Evolutionary conservation across 2,888 invertebrate genomes (phyloP), one percentile per base, ranked within the genome.

Genomic region (Agrochola macilenta): DNA sequence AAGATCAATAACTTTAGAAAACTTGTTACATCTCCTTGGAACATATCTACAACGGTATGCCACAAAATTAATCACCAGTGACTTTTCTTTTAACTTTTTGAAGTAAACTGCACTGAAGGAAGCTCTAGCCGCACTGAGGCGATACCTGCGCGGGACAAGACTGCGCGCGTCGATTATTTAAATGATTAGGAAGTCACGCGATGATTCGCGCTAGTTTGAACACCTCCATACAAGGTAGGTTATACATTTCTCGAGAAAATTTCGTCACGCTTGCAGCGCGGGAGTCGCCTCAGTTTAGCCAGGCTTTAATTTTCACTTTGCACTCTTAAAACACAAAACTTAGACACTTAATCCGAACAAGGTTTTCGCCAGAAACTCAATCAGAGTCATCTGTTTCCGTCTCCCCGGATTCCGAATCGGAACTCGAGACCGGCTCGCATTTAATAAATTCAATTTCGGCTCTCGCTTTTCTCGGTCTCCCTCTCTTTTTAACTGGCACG

Each of bases 391-490:
- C 81, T 0, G 79, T 78, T 30, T 88, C 93, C 11, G 91, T 90
- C 11, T 93, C 95, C 0, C 91, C 95, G 0, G 93, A 91, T 0
- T 93, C 94, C 0, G 93, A 92, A 4, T 94, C 95, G 0, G 95
- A 92, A 75, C 95, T 95, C 0, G 95, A 94, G 0, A 96, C 93
- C 0, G 96, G 96, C 72, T 96, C 96, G 70, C 96, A 96, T 74
- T 96, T 96, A 0, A 96, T 96, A 46, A 96, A 96, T 90, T 96
- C 96, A 9, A 96, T 95, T 79, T 96, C 95, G 0, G 92, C 94
- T 3, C 92, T 81, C 0, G 90, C 82, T 79, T 93, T 92, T 73
- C 89, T 90, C 1, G 93, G 92, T 12, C 93, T 83, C 0, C 92
- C 93, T 17, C 91, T 84, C 76, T 89, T 92, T 66, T 92, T 92